Evolutionary conservation across 2,797 vertebrate species (phyloP).

Genomic region (Hapalemur alaotrensis): DNA sequence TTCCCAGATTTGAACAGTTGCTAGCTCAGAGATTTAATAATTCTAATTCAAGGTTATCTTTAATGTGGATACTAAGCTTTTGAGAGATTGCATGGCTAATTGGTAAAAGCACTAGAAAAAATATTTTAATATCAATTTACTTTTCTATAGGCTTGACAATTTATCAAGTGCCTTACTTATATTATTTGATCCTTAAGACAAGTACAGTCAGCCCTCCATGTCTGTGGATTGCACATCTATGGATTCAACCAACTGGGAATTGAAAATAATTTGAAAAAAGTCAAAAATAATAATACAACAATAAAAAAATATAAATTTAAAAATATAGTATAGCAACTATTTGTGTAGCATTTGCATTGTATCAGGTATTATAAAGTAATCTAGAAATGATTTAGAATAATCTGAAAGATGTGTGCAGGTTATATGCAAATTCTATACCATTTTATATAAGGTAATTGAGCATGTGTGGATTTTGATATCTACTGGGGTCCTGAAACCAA

Average conservation of each 20-base stretch:
- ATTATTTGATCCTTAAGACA: neutral
- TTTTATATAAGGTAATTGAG: neutral
- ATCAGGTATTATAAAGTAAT: neutral
- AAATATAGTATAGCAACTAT: neutral
- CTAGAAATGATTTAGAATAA: neutral
- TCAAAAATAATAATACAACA: neutral
- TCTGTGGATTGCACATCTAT: neutral
- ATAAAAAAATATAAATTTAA: neutral
- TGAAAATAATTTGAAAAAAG: neutral
- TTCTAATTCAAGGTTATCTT: slow-evolving; percentile 15
- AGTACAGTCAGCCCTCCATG: too few species aligned
- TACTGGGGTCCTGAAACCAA: neutral
- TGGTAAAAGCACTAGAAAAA: neutral
- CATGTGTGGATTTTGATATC: neutral
- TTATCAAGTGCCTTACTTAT: neutral
- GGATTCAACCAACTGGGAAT: neutral
- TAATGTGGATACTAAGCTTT: neutral
- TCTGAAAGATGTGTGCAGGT: neutral
- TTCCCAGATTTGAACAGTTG: neutral
- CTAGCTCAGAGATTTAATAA: slow-evolving; percentile 3
- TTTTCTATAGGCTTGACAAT: neutral
- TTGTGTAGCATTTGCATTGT: neutral
- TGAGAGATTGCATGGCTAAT: neutral
- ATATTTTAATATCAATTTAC: neutral
- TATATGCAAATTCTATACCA: neutral